phyloP scores from a whole-genome alignment of 1,140 invertebrate genomes.

The Trichoplusia ni region DNA sequence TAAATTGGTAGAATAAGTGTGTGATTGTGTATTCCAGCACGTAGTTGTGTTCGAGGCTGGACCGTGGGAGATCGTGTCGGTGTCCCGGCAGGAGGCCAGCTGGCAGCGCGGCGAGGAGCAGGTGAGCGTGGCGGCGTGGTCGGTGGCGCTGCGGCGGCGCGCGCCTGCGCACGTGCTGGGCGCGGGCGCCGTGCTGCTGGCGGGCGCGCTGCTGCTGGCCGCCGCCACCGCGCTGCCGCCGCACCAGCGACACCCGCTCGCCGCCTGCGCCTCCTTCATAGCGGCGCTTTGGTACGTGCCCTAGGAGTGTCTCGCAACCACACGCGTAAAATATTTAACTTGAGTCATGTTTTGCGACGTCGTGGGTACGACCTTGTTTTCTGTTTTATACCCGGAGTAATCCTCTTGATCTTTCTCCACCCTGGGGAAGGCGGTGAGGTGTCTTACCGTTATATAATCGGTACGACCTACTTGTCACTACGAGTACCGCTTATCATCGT shows the following conservation, averaged over 20 bases:
- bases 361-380: too few relatives aligned
- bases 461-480: too few relatives aligned
- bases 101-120: constrained; percentile 36
- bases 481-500: too few relatives aligned
- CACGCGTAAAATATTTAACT: too few relatives aligned
- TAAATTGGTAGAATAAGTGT: not conserved
- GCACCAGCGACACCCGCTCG: constrained; percentile 43
- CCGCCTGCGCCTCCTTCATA: constrained; percentile 52
- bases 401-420: too few relatives aligned
- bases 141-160: constrained; percentile 45
- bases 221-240: constrained; percentile 56
- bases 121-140: constrained; percentile 44
- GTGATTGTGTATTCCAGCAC: constrained; percentile 36
- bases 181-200: constrained; percentile 40
- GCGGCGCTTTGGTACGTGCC: constrained; percentile 51
- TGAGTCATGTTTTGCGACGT: too few relatives aligned
- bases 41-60: constrained; percentile 55
- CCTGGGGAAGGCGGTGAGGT: too few relatives aligned
- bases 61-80: constrained; percentile 54
- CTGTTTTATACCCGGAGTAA: too few relatives aligned
- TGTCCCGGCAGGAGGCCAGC: constrained; percentile 24
- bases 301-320: not conserved
- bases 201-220: constrained; percentile 45
- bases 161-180: constrained; percentile 56
- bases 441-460: too few relatives aligned